These are phyloP conservation scores for Micropoecilia bifurca DNA, from an alignment of 2,797 vertebrate species.

Conservation along the genomic window DNA sequence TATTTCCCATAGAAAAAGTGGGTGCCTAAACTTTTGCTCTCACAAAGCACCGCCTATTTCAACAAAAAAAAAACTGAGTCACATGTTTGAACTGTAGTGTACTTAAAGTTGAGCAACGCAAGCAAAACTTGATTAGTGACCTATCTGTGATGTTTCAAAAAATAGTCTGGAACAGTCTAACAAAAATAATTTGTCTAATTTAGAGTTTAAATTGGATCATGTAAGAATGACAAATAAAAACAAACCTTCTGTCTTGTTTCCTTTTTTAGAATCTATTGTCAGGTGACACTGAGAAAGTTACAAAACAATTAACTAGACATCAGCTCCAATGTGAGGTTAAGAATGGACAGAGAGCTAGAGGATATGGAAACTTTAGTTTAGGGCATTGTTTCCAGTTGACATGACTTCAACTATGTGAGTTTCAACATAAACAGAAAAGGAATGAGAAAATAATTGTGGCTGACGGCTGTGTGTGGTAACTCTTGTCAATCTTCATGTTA, in stretches of 20 bases:
- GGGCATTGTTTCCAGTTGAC: constrained; percentile 68
- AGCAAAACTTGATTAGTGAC: constrained; percentile 40
- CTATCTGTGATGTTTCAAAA: constrained; percentile 40
- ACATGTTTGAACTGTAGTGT: not conserved
- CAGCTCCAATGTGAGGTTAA: constrained; percentile 29
- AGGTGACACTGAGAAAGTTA: constrained; percentile 17
- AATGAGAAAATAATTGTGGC: constrained; percentile 77
- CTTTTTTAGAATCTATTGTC: constrained; percentile 6
- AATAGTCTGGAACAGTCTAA: constrained; percentile 34
- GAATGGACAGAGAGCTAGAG: constrained; percentile 42
- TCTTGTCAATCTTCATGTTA: constrained; percentile 60
- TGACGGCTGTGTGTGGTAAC: constrained; percentile 68
- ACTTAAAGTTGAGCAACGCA: constrained; percentile 28
- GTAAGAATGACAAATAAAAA: constrained; percentile 35
- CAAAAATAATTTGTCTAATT: constrained; percentile 39
- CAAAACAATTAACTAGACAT: constrained; percentile 24
- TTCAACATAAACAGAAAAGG: constrained; percentile 77
- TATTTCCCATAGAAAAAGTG: too few relatives aligned
- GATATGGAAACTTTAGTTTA: constrained; percentile 64
- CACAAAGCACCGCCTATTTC: too few relatives aligned
- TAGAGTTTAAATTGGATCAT: constrained; percentile 17
- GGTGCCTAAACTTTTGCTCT: too few relatives aligned
- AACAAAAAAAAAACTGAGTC: too few relatives aligned
- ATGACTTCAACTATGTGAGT: constrained; percentile 67
- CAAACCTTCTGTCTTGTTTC: constrained; percentile 3